Evolutionary conservation across 2,113 vertebrate genomes (phyloP).

Genomic region (Nematolebias whitei): DNA sequence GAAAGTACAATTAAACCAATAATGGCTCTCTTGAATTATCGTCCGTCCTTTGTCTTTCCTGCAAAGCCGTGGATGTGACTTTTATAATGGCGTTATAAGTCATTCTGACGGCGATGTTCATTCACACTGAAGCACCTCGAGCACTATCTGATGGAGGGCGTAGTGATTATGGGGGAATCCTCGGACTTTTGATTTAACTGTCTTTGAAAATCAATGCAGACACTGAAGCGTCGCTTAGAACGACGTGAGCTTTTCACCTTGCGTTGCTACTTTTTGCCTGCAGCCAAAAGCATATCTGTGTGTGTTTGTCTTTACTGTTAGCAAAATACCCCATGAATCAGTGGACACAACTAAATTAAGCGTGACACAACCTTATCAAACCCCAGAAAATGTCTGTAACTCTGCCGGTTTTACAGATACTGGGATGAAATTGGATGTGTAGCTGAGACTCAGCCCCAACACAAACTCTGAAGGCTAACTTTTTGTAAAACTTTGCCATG

Average conservation of each 20-base stretch:
- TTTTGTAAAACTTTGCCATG: no score
- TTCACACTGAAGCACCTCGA: neutral
- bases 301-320: no score
- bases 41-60: neutral
- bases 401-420: no score
- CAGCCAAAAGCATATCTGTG: no score
- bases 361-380: no score
- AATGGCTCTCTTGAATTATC: neutral
- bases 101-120: neutral
- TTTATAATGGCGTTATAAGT: neutral
- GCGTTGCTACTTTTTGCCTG: no score
- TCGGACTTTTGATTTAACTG: neutral
- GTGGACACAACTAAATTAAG: no score
- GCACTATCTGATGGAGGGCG: neutral
- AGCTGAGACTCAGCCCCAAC: no score
- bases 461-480: no score
- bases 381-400: no score
- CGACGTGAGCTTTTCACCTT: neutral
- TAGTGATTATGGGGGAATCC: neutral
- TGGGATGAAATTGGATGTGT: no score
- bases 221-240: neutral
- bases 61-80: neutral
- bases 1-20: slow-evolving; percentile 17
- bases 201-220: neutral
- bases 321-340: no score